Evolutionary conservation across 2,797 vertebrate species (phyloP).

Genomic region (Spinus pinus): DNA sequence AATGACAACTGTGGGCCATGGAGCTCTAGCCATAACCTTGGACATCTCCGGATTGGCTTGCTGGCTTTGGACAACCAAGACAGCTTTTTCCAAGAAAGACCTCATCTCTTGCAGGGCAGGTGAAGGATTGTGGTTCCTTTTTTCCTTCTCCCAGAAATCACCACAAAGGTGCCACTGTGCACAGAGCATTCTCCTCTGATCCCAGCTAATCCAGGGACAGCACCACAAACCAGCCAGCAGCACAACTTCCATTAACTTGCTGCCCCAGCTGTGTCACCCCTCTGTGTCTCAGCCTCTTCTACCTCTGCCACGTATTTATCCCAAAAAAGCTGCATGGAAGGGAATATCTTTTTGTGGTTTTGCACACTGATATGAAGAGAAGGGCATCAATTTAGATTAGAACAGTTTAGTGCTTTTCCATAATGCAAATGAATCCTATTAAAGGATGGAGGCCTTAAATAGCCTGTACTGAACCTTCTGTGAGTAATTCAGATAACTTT

Average conservation of each 20-base stretch:
- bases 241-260: neutral
- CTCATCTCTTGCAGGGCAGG: neutral
- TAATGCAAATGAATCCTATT: conserved; percentile 54
- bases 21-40: neutral
- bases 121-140: neutral
- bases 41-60: neutral
- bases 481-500: conserved; percentile 52
- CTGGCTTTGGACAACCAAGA: neutral
- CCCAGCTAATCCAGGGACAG: neutral
- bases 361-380: neutral
- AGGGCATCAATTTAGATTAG: neutral
- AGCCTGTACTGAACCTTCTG: conserved; percentile 21
- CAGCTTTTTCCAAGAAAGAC: neutral
- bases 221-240: neutral
- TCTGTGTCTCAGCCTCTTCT: neutral
- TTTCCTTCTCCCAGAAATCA: neutral
- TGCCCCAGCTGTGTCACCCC: neutral
- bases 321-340: neutral
- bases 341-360: neutral
- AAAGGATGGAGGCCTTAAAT: conserved; percentile 50
- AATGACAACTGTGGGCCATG: rapidly evolving
- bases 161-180: neutral
- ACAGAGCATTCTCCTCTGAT: neutral
- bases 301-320: neutral
- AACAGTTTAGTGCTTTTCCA: neutral